Evolutionary conservation across 2,113 vertebrate genomes (phyloP), one percentile per base, ranked within the genome.

Genomic region (Tautogolabrus adspersus): DNA sequence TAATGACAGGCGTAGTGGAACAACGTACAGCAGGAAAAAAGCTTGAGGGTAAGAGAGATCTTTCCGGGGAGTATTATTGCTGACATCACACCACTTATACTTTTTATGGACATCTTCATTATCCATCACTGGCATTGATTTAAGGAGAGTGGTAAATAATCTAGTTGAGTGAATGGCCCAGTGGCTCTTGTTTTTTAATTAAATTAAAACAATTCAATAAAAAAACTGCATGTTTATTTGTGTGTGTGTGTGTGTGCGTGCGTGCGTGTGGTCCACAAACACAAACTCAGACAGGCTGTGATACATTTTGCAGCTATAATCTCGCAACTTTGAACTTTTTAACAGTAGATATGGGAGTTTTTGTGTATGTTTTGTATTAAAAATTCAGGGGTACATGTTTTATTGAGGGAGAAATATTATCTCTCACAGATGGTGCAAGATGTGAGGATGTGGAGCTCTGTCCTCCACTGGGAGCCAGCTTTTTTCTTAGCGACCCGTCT

Each of bases 1-100:
- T 92, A 88, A 93, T 86, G 82, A 84, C 76, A 56, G 75, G 75
- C 40, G 67, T 63, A 76, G 76, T 86, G 87, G 90, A 88, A 89
- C 52, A 81, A 87, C 83, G 60, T 59, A 67, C 65, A 56, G 81
- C 46, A 84, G 81, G 89, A 83, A 91, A 92, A 90, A 87, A 49
- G 66, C 85, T 66, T 1, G 56, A 72, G 82, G 85, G 72, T 15
- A 18, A 42, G 0, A 86, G 77, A 82, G 70, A 54, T 76, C 46
- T 66, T 72, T 90, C 59, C 40, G 59, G 65, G 56, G 60, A 86
- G 59, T 70, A 72, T 66, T 78, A 70, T 46, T 81, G 60, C 66
- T 89, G 85, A 91, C 89, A 87, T 90, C 73, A 90, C 57, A 81
- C 38, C n/a, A 22, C 49, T 83, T 85, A 86, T 86, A 62, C n/a